Evolutionary conservation across 1,140 invertebrate species (phyloP), one percentile per base, ranked within the genome.

Genomic region (Lysiphlebus fabarum): DNA sequence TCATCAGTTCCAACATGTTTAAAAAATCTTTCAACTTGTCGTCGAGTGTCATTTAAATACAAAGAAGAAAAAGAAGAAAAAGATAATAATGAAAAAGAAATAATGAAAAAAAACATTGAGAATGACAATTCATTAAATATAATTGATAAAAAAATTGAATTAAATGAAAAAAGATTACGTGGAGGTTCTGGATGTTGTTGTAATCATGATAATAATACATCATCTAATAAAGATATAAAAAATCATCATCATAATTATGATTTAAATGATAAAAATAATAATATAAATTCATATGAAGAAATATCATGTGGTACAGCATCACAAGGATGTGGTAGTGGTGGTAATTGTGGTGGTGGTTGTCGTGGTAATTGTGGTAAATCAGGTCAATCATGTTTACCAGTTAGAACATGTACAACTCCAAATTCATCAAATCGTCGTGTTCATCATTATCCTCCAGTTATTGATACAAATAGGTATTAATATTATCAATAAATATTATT

Each of bases 331-430:
- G 65, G 66, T 7, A 59, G 63, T n/a, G 66, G 69, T 55, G 68
- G 70, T 63, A 72, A 60, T 55, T 74, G 71, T 51, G 67, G 67
- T 9, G 37, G 59, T 41, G 70, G 72, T 61, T 72, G 70, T 58
- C 65, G 66, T 14, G 70, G 69, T 55, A 67, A 71, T 60, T 74
- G 72, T 54, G 71, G 67, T 43, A 73, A 70, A 55, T 57, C 66
- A 34, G 69, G 66, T 38, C 67, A 67, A 48, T 62, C 59, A 44
- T 71, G 68, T 58, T 44, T 63, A 49, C 64, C 71, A 11, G 17
- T 61, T 9, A 71, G 55, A 62, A 59, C 65, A 8, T 70, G 61
- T 50, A 54, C 51, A 12, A 47, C 42, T n/a, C 66, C 71, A 11
- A 56, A 62, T 8, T 1, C 11, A 49, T 49, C 33, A 34, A 34